Percentiles rank a stretch among this genome's conserved stretches.
Evolutionary conservation across 2,113 vertebrate species (phyloP).

Genomic region (Bombycilla garrulus): DNA sequence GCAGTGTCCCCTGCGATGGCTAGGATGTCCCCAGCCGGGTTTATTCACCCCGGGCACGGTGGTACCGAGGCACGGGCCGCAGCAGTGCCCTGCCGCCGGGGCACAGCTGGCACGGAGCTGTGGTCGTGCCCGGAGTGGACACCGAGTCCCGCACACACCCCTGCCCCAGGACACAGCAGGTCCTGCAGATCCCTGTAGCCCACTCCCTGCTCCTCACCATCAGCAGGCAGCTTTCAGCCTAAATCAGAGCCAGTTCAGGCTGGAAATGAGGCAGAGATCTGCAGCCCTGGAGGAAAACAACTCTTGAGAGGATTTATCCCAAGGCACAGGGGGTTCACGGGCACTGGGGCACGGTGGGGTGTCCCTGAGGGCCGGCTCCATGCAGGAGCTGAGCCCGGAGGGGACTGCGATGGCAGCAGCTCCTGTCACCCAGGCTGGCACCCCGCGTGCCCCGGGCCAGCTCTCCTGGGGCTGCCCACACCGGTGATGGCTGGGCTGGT

Average conservation of each 20-base stretch:
- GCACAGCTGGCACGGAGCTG: not conserved
- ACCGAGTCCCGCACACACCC: not conserved
- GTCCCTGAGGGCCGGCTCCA: not conserved
- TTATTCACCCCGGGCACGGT: no score
- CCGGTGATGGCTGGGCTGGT: fast-evolving
- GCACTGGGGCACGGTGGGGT: not conserved
- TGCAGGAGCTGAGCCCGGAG: not conserved
- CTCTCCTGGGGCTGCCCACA: not conserved
- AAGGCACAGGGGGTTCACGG: not conserved
- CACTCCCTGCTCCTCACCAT: not conserved
- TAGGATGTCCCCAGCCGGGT: no score
- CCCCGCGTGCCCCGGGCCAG: not conserved
- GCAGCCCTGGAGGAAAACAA: not conserved
- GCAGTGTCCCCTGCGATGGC: no score
- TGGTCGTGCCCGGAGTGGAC: not conserved
- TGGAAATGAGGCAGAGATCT: not conserved
- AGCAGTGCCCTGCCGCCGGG: not conserved
- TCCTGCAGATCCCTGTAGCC: not conserved
- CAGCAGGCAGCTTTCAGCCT: no score
- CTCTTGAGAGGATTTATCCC: not conserved
- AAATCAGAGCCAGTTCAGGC: not conserved
- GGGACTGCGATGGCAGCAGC: fast-evolving
- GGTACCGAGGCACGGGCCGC: not conserved
- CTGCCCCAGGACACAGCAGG: not conserved
- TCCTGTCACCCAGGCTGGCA: not conserved